phyloP scores from a whole-genome alignment of 2,888 invertebrate genomes.

The Monochamus alternatus region DNA sequence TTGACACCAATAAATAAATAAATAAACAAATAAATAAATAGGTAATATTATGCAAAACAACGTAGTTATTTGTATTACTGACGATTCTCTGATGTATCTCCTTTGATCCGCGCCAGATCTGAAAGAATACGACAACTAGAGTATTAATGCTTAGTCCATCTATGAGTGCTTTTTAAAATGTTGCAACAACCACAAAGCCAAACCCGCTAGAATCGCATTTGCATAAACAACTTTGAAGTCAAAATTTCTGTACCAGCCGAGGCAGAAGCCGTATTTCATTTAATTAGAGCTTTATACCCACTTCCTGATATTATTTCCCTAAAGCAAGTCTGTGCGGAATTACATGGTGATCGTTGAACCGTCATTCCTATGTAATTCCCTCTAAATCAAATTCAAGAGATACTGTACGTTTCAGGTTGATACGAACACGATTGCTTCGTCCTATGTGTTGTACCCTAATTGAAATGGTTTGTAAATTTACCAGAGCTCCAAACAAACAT shows the following conservation, averaged over 20 bases:
- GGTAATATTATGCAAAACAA: too few species aligned
- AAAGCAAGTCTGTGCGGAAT: slow-evolving; percentile 17
- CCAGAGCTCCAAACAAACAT: not conserved
- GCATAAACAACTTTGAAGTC: slow-evolving; percentile 50
- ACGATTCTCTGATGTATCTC: too few species aligned
- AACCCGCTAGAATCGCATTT: slow-evolving; percentile 34
- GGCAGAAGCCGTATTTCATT: slow-evolving; percentile 41
- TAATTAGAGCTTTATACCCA: slow-evolving; percentile 39
- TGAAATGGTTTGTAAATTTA: slow-evolving; percentile 5
- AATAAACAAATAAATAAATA: too few species aligned
- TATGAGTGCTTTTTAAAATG: slow-evolving; percentile 22
- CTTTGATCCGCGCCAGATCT: not conserved
- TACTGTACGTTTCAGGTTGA: not conserved
- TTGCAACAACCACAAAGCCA: slow-evolving; percentile 16
- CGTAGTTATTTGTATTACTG: too few species aligned
- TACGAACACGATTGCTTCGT: not conserved
- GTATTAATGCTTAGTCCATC: not conserved
- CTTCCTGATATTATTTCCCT: slow-evolving; percentile 37
- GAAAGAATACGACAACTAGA: not conserved
- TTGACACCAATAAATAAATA: too few species aligned
- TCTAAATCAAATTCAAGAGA: slow-evolving; percentile 6
- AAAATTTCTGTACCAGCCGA: slow-evolving; percentile 42
- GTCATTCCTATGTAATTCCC: slow-evolving; percentile 6
- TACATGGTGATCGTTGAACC: slow-evolving; percentile 19
- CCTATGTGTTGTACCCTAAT: not conserved